Percentiles rank a stretch among this genome's conserved stretches.
phyloP scores from a whole-genome alignment of 1,140 invertebrate species.

The Pogonomyrmex barbatus region DNA sequence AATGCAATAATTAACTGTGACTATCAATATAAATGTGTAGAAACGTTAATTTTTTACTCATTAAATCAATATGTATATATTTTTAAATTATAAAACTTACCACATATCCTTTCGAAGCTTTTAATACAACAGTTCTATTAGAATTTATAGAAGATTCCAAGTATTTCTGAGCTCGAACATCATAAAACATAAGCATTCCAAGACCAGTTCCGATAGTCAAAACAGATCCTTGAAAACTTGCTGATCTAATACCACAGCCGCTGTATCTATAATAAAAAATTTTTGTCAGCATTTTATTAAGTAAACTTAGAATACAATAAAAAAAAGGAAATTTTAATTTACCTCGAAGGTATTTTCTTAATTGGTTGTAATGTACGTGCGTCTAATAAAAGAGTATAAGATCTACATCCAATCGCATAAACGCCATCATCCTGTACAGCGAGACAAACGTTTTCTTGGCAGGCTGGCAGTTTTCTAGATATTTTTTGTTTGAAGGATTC shows the following conservation, averaged over 20 bases:
- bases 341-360: conserved; percentile 87
- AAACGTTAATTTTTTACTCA: no score
- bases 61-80: background rate
- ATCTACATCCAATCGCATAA: conserved; percentile 97
- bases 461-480: conserved; percentile 94
- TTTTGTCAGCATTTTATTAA: background rate
- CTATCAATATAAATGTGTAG: background rate
- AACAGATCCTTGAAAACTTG: conserved; percentile 95
- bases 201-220: conserved; percentile 97
- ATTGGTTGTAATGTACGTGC: conserved; percentile 93
- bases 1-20: conserved; percentile 12
- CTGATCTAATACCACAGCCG: conserved; percentile 95
- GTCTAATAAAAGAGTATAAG: conserved; percentile 96
- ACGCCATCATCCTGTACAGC: conserved; percentile 93
- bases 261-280: conserved; percentile 89
- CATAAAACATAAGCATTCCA: conserved; percentile 97
- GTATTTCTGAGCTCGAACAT: conserved; percentile 95
- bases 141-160: conserved; percentile 96
- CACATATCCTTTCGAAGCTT: conserved; percentile 95
- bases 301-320: background rate
- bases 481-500: conserved; percentile 94
- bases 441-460: conserved; percentile 97
- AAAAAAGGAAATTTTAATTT: conserved; percentile 17
- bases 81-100: conserved; percentile 86
- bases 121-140: conserved; percentile 94